Conservation (phyloP, 2,888 invertebrate species). For the Ornithoptera priamus region DNA sequence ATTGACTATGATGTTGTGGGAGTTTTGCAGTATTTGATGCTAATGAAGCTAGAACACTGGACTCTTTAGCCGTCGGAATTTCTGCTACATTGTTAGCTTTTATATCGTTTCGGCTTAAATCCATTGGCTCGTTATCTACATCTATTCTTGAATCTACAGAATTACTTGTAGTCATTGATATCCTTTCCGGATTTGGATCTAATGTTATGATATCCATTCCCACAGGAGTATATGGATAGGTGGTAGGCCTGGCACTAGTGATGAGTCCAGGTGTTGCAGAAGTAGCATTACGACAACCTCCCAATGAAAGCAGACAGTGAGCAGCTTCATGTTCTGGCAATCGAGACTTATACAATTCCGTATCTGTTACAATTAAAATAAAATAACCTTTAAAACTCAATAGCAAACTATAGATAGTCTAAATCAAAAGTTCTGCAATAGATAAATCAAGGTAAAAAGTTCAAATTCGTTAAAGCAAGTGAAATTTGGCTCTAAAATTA, state of each 20-base stretch:
- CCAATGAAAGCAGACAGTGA: slow-evolving; percentile 87
- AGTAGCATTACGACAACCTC: slow-evolving; percentile 79
- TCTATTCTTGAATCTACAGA: slow-evolving; percentile 56
- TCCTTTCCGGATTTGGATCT: slow-evolving; percentile 56
- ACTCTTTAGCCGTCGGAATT: slow-evolving; percentile 82
- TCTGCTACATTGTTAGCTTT: slow-evolving; percentile 66
- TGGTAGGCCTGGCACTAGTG: slow-evolving; percentile 82
- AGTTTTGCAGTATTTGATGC: slow-evolving; percentile 82
- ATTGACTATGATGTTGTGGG: slow-evolving; percentile 78
- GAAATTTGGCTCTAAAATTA: no score
- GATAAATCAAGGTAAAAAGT: no score
- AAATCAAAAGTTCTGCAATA: no score
- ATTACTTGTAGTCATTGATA: slow-evolving; percentile 46
- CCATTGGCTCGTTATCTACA: slow-evolving; percentile 78
- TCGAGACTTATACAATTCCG: slow-evolving; percentile 84
- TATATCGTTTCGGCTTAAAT: slow-evolving; percentile 68
- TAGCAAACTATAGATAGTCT: no score
- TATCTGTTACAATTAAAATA: slow-evolving; percentile 63
- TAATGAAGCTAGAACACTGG: slow-evolving; percentile 81
- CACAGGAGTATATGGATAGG: slow-evolving; percentile 83
- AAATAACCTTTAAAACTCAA: neutral
- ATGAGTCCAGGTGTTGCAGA: slow-evolving; percentile 77
- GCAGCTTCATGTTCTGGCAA: slow-evolving; percentile 92
- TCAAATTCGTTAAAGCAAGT: no score
- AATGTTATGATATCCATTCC: slow-evolving; percentile 50